Evolutionary conservation across 2,113 vertebrate genomes (phyloP).

Genomic region (Poicephalus gulielmi): DNA sequence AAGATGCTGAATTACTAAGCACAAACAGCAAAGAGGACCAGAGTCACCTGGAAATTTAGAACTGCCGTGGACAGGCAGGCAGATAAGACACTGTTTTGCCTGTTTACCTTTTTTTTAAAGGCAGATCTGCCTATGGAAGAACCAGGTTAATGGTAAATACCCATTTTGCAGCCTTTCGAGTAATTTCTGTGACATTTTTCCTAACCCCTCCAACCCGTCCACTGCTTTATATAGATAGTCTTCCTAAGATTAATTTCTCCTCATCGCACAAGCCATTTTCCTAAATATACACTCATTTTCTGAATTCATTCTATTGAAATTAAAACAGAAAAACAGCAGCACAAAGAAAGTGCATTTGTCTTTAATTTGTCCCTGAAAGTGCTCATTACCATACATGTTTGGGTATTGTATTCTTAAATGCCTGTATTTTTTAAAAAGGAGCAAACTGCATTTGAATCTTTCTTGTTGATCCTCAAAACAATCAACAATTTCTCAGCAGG

Average conservation of each 20-base stretch:
- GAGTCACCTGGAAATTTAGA: background rate
- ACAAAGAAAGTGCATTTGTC: background rate
- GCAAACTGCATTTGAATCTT: background rate
- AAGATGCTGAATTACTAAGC: background rate
- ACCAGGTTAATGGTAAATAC: background rate
- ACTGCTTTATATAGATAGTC: background rate
- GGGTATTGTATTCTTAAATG: background rate
- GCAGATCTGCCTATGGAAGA: background rate
- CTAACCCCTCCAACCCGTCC: background rate
- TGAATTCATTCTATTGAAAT: background rate
- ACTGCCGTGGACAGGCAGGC: background rate
- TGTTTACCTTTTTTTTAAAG: background rate
- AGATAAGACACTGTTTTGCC: background rate
- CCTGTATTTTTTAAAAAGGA: background rate
- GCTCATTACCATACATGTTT: background rate
- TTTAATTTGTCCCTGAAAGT: background rate
- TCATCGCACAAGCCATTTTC: background rate
- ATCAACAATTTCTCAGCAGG: background rate
- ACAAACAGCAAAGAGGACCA: background rate
- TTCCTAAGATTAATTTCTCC: background rate
- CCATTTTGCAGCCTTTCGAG: background rate
- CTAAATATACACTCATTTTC: background rate
- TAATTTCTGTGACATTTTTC: background rate
- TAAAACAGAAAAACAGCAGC: background rate
- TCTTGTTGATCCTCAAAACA: background rate